A percentile compares a stretch with the other conserved stretches of the same genome.
Conservation (phyloP, 2,797 vertebrate genomes). For the Poeciliopsis gracilis region DNA sequence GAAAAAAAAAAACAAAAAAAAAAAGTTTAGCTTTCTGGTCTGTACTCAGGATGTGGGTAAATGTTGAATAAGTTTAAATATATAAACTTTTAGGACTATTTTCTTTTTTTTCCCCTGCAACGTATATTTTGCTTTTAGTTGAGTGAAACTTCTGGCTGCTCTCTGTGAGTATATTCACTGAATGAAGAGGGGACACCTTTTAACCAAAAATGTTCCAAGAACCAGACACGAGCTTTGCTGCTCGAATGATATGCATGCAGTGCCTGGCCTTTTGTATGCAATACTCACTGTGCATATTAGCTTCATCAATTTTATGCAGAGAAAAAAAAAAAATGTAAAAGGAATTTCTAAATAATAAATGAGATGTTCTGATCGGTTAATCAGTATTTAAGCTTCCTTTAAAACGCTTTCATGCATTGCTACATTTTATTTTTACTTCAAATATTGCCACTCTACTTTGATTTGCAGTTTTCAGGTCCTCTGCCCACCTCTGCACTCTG, state of each 20-base stretch:
- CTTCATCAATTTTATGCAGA: background rate
- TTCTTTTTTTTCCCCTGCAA: background rate
- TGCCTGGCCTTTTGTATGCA: background rate
- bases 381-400: background rate
- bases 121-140: background rate
- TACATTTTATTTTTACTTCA: background rate
- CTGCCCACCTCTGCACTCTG: background rate
- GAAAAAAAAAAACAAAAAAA: no score
- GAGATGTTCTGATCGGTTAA: background rate
- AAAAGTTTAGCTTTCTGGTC: background rate
- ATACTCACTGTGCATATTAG: background rate
- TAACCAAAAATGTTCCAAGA: background rate
- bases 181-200: background rate
- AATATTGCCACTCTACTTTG: background rate
- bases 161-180: background rate
- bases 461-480: background rate
- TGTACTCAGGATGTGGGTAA: background rate
- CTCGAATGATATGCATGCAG: background rate
- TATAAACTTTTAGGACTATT: background rate
- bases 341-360: background rate
- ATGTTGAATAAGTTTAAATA: background rate
- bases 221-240: background rate
- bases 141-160: background rate
- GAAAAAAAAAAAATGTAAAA: background rate
- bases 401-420: background rate